Evolutionary conservation across 1,140 invertebrate species (phyloP), one percentile per base, ranked within the genome.

Genomic region (Antheraea pernyi): DNA sequence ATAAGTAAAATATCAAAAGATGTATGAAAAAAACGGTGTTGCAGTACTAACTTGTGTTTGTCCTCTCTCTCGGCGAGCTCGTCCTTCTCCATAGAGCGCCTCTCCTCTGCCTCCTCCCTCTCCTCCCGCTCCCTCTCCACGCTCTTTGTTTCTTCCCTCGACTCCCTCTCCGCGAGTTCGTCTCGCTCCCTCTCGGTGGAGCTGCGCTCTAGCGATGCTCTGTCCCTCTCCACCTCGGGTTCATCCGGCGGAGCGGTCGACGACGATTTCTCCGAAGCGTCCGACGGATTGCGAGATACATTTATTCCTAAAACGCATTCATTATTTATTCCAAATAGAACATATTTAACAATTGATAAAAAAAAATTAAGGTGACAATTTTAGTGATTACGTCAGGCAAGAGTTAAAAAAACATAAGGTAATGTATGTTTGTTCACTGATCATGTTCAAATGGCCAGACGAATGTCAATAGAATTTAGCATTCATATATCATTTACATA

Each of bases 271-370:
- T 87, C 84, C 0, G 88, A 90, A 8, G 88, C 88, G 65, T 90
- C 88, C 8, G 88, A 90, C 18, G 88, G 88, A 16, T 90, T 90
- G 2, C 88, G 76, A 0, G 88, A 88, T 36, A 90, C 88, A 72
- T 87, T 88, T 37, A 84, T 83, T 19, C 85, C 84, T 88, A 58
- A 0, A 53, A 53, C 1, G 1, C 46, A 53, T 53, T 0, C 7
- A 42, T 42, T 0, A 2, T 4, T 9, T 42, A 42, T 8, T 42
- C 2, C 1, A 7, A 42, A 42, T 9, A 42, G 7, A 4, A 42
- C 39, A 0, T 42, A 3, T 3, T 42, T 42, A 42, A 30, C 22
- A 4, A 30, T 30, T 30, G 1, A 30, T 30, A 1, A 30, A 30
- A 30, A 30, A 30, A 30, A 30, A 30, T 30, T 2, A 30, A 30